phyloP scores from a whole-genome alignment of 2,888 invertebrate species.

The Bembecia ichneumoniformis region DNA sequence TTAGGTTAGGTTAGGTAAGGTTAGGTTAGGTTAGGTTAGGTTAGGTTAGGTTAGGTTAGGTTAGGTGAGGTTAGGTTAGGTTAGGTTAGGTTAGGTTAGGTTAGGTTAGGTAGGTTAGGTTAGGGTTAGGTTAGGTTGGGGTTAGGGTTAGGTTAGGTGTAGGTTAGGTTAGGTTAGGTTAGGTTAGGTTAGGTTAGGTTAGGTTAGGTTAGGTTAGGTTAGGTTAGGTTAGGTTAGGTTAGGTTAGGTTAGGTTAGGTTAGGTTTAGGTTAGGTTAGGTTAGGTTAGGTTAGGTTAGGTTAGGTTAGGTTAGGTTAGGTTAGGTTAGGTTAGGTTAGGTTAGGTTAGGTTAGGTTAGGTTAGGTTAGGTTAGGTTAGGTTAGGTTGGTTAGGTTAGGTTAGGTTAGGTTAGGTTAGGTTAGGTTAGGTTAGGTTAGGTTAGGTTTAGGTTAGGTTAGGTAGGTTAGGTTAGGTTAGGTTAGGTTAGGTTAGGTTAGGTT shows the following conservation, averaged over 20 bases:
- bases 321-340: slow-evolving; percentile 1
- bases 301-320: background rate
- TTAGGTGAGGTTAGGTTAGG: slow-evolving; percentile 2
- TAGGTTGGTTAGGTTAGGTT: slow-evolving; percentile 1
- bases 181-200: background rate
- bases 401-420: background rate
- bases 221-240: slow-evolving; percentile 1
- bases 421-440: no score
- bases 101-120: slow-evolving; percentile 3
- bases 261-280: slow-evolving; percentile 1
- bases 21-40: slow-evolving; percentile 5
- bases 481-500: no score
- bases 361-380: slow-evolving; percentile 5
- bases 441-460: no score
- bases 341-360: slow-evolving; percentile 3
- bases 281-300: background rate
- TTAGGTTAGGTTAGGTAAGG: slow-evolving; percentile 5
- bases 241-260: slow-evolving; percentile 1
- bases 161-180: slow-evolving; percentile 2
- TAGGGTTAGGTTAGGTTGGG: slow-evolving; percentile 2
- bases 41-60: slow-evolving; percentile 3
- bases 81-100: slow-evolving; percentile 3
- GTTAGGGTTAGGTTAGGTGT: slow-evolving; percentile 2
- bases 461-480: no score
- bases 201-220: slow-evolving; percentile 1